phyloP scores from a whole-genome alignment of 2,888 invertebrate species.

The Pheosia gnoma region DNA sequence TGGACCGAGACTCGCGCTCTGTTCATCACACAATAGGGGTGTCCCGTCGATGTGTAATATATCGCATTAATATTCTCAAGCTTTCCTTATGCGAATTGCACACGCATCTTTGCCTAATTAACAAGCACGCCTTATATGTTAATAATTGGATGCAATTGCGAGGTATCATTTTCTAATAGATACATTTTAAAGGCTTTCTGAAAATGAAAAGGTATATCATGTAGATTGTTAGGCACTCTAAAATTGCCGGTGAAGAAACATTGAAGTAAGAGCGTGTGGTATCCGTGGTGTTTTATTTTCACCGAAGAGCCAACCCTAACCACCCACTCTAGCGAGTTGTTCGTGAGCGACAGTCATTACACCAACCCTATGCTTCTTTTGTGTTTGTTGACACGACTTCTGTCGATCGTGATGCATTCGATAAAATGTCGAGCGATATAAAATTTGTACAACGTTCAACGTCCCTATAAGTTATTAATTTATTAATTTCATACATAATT shows the following conservation, averaged over 20 bases:
- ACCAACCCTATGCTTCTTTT: slow-evolving; percentile 25
- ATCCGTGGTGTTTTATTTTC: not conserved
- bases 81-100: slow-evolving; percentile 1
- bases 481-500: too few species aligned
- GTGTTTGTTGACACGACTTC: slow-evolving; percentile 1
- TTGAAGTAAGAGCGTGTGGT: not conserved
- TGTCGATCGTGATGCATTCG: not conserved
- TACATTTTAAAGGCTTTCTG: too few species aligned
- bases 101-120: not conserved
- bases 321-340: slow-evolving; percentile 10
- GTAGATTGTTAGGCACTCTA: too few species aligned
- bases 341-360: slow-evolving; percentile 38
- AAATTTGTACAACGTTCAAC: not conserved
- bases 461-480: not conserved
- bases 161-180: too few species aligned
- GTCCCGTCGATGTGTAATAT: slow-evolving; percentile 12
- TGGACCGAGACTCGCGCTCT: slow-evolving; percentile 61
- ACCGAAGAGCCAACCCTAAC: slow-evolving; percentile 24
- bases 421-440: not conserved
- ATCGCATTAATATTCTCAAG: slow-evolving; percentile 1
- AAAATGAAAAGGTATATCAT: too few species aligned
- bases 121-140: not conserved
- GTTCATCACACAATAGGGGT: slow-evolving; percentile 44
- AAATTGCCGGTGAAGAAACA: too few species aligned
- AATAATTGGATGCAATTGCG: not conserved